Evolutionary conservation across 2,113 vertebrate species (phyloP), one percentile per base, ranked within the genome.

Genomic region (Phocoena sinus): DNA sequence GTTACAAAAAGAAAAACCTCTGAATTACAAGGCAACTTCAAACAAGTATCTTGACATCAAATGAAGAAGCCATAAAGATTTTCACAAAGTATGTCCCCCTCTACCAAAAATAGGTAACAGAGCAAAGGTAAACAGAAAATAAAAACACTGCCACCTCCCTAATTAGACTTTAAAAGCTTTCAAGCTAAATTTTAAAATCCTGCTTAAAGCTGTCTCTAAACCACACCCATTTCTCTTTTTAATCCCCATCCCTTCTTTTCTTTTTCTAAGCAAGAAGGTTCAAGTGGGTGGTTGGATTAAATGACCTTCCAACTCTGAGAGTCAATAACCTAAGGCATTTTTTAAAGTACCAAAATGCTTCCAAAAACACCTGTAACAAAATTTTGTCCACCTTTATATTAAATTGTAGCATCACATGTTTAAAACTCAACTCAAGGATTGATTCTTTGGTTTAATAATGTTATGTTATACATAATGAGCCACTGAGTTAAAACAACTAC

Each of bases 101-200:
- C 96, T 96, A 94, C 76, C 47, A 93, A 95, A 93, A 88, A 94
- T 53, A 95, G 83, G 28, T 85, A 79, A 65, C 73, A 85, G 65
- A 96, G 96, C 71, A 95, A 97, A 98, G 74, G 90, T 23, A 98
- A 96, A 96, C 1, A 76, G 71, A 92, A 97, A 98, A 97, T 95
- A 97, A 97, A 97, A 97, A 97, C 14, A 96, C 25, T 85, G 70
- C 31, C 47, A 92, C 23, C 47, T 95, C 4, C 0, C 77, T 50
- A 96, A 98, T 97, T 94, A 97, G 36, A 92, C 50, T 85, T 33
- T 5, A 96, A 98, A 92, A 93, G 89, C 82, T 96, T 97, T 82
- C 21, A 97, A 84, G 77, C 7, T 77, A 73, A 10, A 86, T 70
- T 97, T 96, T 94, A 89, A 28, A 97, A 67, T 60, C 94, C 76